Evolutionary conservation across 2,888 invertebrate species (phyloP), one percentile per base, ranked within the genome.

Genomic region (Mesorhabditis sp.): DNA sequence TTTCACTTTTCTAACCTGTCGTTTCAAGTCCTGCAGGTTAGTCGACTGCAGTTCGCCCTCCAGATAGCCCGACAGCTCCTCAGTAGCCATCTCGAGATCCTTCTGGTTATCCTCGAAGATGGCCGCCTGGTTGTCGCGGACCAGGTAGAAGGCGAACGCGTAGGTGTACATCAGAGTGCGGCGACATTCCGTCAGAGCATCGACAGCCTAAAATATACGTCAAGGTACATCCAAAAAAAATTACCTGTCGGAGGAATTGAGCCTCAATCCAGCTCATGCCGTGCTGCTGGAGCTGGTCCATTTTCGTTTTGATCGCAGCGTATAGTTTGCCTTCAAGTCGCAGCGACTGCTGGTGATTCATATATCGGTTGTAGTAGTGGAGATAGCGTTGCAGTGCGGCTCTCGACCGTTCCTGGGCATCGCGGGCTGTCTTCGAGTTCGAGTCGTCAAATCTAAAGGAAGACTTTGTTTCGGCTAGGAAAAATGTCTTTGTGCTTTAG

Each of bases 241-340:
- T 15, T 43, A 28, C 65, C 13, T 3, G 43, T 41, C 6, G 65
- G 10, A 42, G 28, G 6, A 43, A 65, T 65, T 41, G 43, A 43
- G 96, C 95, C 90, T 98, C 97, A 85, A 97, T 97, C 97, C 97
- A 98, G 79, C 95, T 95, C 95, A 97, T 96, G 87, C 94, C 95
- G 87, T 95, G 94, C 86, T 95, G 94, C 87, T 98, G 97, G 96
- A 98, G 96, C 88, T 95, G 95, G 87, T 96, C 95, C 96, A 98
- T 97, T 89, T 97, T 97, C 87, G 92, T 92, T 88, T 95, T 94
- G 72, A 96, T 93, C 73, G 93, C 92, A 5, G 94, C 93, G 88
- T 96, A 95, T 71, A 97, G 90, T 90, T 79, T 79, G 88, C 92
- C 92, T 89, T 98, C 97, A 88, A 98, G 94, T 88, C 94, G 94